These are phyloP conservation scores for Polydrusus pterygomalis DNA, from an alignment of 2,888 invertebrate species.

Conservation along the genomic window DNA sequence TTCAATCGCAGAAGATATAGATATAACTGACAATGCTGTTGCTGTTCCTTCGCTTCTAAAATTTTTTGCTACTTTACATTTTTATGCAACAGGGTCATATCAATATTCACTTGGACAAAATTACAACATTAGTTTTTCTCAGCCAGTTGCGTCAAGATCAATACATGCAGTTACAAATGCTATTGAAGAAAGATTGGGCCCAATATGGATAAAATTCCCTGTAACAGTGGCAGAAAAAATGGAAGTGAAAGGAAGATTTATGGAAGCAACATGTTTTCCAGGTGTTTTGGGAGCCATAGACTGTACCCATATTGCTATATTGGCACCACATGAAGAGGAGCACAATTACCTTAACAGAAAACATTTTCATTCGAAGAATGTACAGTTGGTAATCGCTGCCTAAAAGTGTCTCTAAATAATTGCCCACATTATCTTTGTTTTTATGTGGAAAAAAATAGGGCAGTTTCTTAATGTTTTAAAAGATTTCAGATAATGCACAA, in stretches of 20 bases:
- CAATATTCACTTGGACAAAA: conserved; percentile 45
- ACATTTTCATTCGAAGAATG: conserved; percentile 56
- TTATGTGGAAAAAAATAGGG: no score
- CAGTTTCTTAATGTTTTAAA: no score
- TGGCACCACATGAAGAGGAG: conserved; percentile 53
- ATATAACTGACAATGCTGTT: conserved; percentile 28
- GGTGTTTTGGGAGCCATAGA: no score
- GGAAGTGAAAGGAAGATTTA: no score
- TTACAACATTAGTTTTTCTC: conserved; percentile 45
- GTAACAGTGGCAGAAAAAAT: no score
- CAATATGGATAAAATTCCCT: no score
- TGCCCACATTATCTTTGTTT: no score
- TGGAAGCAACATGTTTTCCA: no score
- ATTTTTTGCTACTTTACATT: conserved; percentile 45
- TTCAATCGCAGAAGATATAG: conserved; percentile 32
- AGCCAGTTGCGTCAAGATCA: conserved; percentile 39
- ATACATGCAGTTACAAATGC: conserved; percentile 49
- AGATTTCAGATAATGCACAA: no score
- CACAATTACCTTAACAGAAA: conserved; percentile 58
- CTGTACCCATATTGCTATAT: no score
- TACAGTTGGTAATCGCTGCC: conserved; percentile 34
- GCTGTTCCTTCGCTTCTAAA: conserved; percentile 22
- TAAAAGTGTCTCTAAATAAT: background rate
- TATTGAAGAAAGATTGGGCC: no score
- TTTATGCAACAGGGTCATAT: conserved; percentile 47